These are phyloP conservation scores for Temnothorax nylanderi DNA, from an alignment of 1,140 invertebrate genomes.

Conservation along the genomic window DNA sequence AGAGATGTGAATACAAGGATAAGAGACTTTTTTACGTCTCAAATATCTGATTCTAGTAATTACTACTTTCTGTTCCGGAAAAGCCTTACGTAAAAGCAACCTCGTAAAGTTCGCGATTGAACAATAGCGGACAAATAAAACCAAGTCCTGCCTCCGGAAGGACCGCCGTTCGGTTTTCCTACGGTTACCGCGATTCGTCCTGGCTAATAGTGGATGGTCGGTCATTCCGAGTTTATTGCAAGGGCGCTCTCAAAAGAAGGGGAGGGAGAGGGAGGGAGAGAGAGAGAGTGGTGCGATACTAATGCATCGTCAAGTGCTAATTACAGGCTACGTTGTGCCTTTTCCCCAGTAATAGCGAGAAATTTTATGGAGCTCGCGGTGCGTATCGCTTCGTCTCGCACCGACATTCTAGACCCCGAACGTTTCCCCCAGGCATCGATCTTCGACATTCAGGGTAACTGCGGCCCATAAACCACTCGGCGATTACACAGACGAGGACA, in stretches of 20 bases:
- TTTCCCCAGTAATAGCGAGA: conserved; percentile 78
- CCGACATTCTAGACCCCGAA: conserved; percentile 26
- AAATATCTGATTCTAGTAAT: neutral
- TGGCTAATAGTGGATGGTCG: conserved; percentile 58
- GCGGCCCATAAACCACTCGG: conserved; percentile 46
- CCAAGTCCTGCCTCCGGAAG: conserved; percentile 10
- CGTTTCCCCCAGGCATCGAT: conserved; percentile 50
- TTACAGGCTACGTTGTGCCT: conserved; percentile 77
- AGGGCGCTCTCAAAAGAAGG: conserved; percentile 73
- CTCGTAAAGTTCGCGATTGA: conserved; percentile 26
- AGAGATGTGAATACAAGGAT: neutral
- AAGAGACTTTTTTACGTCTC: neutral
- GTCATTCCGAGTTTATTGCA: conserved; percentile 81
- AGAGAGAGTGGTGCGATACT: conserved; percentile 68
- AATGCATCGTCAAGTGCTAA: conserved; percentile 85
- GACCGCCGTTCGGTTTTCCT: conserved; percentile 24
- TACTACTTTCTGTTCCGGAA: neutral
- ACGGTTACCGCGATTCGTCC: conserved; percentile 53
- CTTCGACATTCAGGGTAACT: conserved; percentile 50
- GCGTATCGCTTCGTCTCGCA: conserved; percentile 68
- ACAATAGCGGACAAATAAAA: conserved; percentile 27
- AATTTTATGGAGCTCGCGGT: conserved; percentile 81
- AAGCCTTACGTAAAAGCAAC: conserved; percentile 11
- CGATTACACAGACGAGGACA: conserved; percentile 52
- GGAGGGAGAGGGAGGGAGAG: neutral